phyloP scores from a whole-genome alignment of 1,140 invertebrate species.

The Drosophila kikkawai region DNA sequence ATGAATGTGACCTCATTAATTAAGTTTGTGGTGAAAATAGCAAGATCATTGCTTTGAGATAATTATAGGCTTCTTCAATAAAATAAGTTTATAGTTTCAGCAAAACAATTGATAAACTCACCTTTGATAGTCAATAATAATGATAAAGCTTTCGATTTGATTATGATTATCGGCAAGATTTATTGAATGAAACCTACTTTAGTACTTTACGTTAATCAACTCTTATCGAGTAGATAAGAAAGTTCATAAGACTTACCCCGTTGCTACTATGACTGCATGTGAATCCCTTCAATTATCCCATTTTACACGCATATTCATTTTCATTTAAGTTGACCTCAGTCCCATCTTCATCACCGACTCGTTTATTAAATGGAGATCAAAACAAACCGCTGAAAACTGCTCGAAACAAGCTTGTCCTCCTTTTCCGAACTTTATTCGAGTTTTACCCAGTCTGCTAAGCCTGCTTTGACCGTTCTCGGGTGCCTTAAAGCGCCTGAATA shows the following conservation, averaged over 20 bases:
- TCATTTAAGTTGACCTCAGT: slow-evolving; percentile 10
- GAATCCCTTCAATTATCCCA: slow-evolving; percentile 12
- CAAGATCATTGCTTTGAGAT: background rate
- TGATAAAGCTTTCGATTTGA: background rate
- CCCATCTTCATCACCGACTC: slow-evolving; percentile 14
- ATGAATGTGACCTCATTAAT: background rate
- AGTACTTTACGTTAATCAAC: background rate
- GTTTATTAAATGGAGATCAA: slow-evolving; percentile 15
- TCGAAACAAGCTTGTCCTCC: slow-evolving; percentile 12
- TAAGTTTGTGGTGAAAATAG: background rate
- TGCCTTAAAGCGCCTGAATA: slow-evolving; percentile 17
- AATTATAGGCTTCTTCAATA: too few relatives aligned
- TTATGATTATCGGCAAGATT: background rate
- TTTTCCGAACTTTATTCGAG: slow-evolving; percentile 6
- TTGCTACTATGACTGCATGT: background rate
- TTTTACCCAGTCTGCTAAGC: background rate
- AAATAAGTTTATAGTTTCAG: background rate
- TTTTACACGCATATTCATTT: slow-evolving; percentile 12
- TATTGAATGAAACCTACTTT: background rate
- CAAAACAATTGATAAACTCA: background rate
- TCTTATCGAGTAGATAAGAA: background rate
- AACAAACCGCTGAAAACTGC: slow-evolving; percentile 9
- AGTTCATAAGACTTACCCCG: background rate
- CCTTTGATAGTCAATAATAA: too few relatives aligned
- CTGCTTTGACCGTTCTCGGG: slow-evolving; percentile 18